phyloP scores from a whole-genome alignment of 2,888 invertebrate species.

The Autographa pulchrina region DNA sequence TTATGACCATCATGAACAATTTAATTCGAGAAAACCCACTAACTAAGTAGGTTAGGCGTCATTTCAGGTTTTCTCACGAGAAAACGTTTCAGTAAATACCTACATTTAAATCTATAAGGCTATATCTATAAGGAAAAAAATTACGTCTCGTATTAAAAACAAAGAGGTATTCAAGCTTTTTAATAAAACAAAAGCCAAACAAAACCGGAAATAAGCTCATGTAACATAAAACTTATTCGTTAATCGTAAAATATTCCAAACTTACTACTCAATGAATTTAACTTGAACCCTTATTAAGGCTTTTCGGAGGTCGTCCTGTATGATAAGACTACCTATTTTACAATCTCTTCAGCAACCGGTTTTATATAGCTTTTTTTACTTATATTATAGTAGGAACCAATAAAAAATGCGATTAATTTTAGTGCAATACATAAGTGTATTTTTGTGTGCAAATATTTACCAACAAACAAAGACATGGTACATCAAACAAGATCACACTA shows the following conservation, averaged over 20 bases:
- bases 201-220: not conserved
- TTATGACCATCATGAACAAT: not conserved
- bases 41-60: not conserved
- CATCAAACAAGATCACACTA: constrained; percentile 44
- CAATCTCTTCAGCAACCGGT: constrained; percentile 2
- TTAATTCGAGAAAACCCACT: not conserved
- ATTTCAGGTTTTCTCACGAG: constrained; percentile 3
- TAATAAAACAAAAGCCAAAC: not conserved
- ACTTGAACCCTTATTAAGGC: not conserved
- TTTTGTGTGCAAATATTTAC: constrained; percentile 28
- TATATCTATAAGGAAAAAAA: not conserved
- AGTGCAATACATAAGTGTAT: not conserved
- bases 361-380: not conserved
- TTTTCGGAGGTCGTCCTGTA: not conserved
- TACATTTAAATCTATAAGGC: not conserved
- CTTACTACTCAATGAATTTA: not conserved
- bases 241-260: too few species aligned
- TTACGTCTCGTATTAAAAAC: too few species aligned
- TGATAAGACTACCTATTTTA: not conserved
- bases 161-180: not conserved
- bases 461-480: constrained; percentile 40
- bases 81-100: not conserved
- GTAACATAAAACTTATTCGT: too few species aligned
- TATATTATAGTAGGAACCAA: not conserved
- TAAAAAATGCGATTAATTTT: not conserved